These are phyloP conservation scores for Ancistrus triradiatus DNA, from an alignment of 2,113 vertebrate species.

Conservation along the genomic window DNA sequence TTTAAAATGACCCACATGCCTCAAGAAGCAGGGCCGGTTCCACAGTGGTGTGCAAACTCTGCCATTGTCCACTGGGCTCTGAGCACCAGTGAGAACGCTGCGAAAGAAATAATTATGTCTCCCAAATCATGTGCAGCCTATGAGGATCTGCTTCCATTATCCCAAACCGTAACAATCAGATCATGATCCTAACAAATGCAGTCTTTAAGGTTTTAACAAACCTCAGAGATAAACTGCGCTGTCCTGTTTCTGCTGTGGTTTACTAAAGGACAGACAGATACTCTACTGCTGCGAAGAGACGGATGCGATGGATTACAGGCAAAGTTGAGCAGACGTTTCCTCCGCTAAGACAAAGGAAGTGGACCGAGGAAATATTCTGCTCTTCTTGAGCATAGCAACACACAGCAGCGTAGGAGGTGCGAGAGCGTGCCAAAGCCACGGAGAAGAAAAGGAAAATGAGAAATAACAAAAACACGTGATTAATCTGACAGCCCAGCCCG, in stretches of 20 bases:
- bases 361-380: constrained; percentile 35
- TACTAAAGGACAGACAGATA: constrained; percentile 21
- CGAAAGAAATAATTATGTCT: constrained; percentile 11
- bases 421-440: constrained; percentile 33
- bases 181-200: constrained; percentile 17
- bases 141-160: constrained; percentile 22
- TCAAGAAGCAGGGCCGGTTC: no score
- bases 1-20: no score
- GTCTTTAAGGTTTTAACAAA: constrained; percentile 1
- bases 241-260: constrained; percentile 11
- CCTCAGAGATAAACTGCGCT: neutral
- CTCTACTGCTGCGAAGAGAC: constrained; percentile 1
- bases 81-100: constrained; percentile 6
- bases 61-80: constrained; percentile 23
- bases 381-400: constrained; percentile 38
- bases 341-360: constrained; percentile 41
- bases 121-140: constrained; percentile 27
- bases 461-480: constrained; percentile 9
- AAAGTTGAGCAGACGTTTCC: constrained; percentile 27
- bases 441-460: constrained; percentile 17
- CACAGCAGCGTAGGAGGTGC: constrained; percentile 38
- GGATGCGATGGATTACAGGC: constrained; percentile 4
- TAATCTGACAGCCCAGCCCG: constrained; percentile 29
- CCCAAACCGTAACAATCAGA: constrained; percentile 22
- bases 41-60: no score